Conservation (phyloP, 2,888 invertebrate genomes). For the Steinernema carpocapsae region DNA sequence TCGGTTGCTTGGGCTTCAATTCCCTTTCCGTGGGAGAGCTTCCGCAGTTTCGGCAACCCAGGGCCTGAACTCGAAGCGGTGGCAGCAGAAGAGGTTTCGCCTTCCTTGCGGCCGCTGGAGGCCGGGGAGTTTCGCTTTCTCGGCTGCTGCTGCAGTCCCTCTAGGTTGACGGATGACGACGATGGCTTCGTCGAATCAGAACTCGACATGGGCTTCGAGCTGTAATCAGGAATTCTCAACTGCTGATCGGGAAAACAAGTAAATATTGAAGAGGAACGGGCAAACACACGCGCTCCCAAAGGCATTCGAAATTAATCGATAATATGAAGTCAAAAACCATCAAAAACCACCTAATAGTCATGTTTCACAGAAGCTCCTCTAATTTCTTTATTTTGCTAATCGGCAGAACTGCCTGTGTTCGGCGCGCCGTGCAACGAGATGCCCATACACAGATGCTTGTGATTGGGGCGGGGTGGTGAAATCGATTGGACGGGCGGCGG, state of each 20-base stretch:
- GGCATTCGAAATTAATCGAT: no score
- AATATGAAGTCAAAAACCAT: no score
- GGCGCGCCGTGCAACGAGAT: background rate
- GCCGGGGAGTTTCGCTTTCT: conserved; percentile 21
- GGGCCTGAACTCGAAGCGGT: conserved; percentile 12
- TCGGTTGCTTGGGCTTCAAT: background rate
- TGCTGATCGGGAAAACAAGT: background rate
- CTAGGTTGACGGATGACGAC: conserved; percentile 19
- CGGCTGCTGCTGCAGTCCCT: conserved; percentile 13
- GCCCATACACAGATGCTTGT: conserved; percentile 24
- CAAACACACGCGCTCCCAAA: no score
- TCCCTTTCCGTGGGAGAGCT: background rate
- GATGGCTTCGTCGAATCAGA: conserved; percentile 31
- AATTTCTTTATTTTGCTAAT: no score
- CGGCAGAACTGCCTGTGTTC: no score
- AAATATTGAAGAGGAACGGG: background rate
- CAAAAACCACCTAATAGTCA: no score
- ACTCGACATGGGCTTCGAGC: conserved; percentile 33
- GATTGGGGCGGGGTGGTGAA: background rate
- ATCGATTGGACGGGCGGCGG: conserved; percentile 29
- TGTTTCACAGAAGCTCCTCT: no score
- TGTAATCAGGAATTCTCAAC: background rate
- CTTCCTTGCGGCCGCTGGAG: background rate
- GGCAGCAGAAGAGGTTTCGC: background rate
- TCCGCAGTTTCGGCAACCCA: conserved; percentile 20